phyloP scores from a whole-genome alignment of 2,797 vertebrate species.

The Neoniphon sammara region DNA sequence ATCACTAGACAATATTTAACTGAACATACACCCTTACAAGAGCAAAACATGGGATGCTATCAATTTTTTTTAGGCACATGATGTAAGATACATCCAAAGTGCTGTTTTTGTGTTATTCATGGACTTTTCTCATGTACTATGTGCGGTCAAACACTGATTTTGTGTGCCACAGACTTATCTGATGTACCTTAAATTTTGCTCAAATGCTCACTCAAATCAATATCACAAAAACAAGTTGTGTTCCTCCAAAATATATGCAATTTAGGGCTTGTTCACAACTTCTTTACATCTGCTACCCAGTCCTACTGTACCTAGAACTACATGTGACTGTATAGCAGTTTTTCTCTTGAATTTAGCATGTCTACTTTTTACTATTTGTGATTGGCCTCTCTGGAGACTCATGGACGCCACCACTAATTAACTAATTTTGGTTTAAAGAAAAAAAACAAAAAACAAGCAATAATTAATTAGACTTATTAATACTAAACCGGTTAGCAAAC shows the following conservation, averaged over 20 bases:
- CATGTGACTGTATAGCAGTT: no score
- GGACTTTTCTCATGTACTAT: background rate
- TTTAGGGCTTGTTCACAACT: no score
- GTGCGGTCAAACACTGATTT: background rate
- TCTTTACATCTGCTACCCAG: background rate
- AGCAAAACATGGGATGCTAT: background rate
- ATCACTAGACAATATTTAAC: slow-evolving; percentile 29
- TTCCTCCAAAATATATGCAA: no score
- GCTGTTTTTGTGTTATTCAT: background rate
- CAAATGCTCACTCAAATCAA: background rate
- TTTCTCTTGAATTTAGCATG: background rate
- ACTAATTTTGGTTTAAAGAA: background rate
- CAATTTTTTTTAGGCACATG: slow-evolving; percentile 11
- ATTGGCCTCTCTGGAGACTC: no score
- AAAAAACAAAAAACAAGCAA: background rate
- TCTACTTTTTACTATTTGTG: background rate
- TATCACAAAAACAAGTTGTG: background rate
- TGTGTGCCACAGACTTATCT: background rate
- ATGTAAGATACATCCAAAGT: background rate
- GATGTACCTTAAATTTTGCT: background rate
- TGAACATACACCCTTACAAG: slow-evolving; percentile 29
- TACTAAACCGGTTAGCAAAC: background rate
- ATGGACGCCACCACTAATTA: background rate
- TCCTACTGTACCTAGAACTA: background rate
- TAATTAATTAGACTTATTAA: background rate